phyloP scores from a whole-genome alignment of 1,140 invertebrate genomes.

The Polypedilum pembai region DNA sequence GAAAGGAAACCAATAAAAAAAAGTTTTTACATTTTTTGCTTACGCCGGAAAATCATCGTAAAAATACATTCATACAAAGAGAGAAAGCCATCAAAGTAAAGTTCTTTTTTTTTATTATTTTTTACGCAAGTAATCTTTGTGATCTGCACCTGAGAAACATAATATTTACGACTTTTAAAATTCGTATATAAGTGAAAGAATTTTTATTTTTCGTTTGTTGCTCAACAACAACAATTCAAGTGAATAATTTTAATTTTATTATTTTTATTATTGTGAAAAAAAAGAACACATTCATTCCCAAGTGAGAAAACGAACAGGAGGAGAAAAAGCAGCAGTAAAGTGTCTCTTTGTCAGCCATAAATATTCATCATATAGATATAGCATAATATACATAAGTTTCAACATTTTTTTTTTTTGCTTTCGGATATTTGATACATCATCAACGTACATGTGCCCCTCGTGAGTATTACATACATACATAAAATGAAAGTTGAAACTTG shows the following conservation, averaged over 20 bases:
- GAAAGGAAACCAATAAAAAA: background rate
- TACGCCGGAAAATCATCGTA: background rate
- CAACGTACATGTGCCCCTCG: slow-evolving; percentile 20
- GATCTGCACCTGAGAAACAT: no score
- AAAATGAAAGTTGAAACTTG: background rate
- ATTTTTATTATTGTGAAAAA: background rate
- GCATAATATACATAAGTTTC: background rate
- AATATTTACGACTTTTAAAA: no score
- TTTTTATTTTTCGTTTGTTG: no score
- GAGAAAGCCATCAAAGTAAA: background rate
- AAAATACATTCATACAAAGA: background rate
- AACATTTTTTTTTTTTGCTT: background rate
- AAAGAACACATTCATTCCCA: background rate
- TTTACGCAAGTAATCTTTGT: no score
- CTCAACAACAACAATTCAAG: background rate
- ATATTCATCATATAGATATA: slow-evolving; percentile 10
- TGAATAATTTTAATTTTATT: no score
- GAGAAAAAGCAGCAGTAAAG: background rate
- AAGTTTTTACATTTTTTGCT: background rate
- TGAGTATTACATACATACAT: no score
- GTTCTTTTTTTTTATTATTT: background rate
- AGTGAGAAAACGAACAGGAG: background rate
- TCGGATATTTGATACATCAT: slow-evolving; percentile 28
- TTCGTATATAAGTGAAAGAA: no score
- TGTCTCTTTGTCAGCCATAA: slow-evolving; percentile 7